Evolutionary conservation across 2,888 invertebrate species (phyloP).

Genomic region (Allacma fusca): DNA sequence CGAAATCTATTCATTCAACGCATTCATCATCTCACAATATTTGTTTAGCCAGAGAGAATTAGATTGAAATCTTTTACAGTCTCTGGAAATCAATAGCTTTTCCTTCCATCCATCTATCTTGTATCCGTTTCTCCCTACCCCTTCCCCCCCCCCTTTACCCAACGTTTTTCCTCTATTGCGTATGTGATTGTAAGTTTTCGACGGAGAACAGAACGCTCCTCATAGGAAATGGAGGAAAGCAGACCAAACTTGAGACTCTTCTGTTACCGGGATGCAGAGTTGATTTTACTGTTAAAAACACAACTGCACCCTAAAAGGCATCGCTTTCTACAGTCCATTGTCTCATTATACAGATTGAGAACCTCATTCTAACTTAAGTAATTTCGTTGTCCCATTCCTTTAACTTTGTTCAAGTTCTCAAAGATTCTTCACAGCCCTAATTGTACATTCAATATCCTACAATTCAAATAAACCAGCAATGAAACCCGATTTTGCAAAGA

Average conservation of each 20-base stretch:
- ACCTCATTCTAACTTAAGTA: slow-evolving; percentile 1
- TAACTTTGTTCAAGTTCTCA: background rate
- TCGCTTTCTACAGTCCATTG: background rate
- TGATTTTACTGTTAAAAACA: slow-evolving; percentile 2
- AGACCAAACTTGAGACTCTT: background rate
- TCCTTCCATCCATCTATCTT: slow-evolving; percentile 32
- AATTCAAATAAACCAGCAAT: background rate
- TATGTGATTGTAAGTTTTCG: background rate
- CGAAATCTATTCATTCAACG: slow-evolving; percentile 45
- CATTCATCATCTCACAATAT: slow-evolving; percentile 48
- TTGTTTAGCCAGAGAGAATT: slow-evolving; percentile 46
- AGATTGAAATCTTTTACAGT: slow-evolving; percentile 47
- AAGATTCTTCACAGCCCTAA: background rate
- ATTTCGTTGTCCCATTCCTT: slow-evolving; percentile 1
- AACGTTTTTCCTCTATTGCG: background rate
- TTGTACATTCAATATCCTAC: background rate
- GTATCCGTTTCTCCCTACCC: slow-evolving; percentile 21
- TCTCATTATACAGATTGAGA: slow-evolving; percentile 9
- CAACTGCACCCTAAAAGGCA: slow-evolving; percentile 10
- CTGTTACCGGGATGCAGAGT: background rate
- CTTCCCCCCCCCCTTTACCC: no score
- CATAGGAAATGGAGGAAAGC: background rate
- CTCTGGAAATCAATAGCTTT: slow-evolving; percentile 43
- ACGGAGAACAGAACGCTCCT: background rate
- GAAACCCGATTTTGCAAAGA: slow-evolving; percentile 5